A percentile compares a stretch with the other conserved stretches of the same genome.
These are phyloP conservation scores for Popillia japonica DNA, from an alignment of 1,140 invertebrate genomes.

Conservation along the genomic window DNA sequence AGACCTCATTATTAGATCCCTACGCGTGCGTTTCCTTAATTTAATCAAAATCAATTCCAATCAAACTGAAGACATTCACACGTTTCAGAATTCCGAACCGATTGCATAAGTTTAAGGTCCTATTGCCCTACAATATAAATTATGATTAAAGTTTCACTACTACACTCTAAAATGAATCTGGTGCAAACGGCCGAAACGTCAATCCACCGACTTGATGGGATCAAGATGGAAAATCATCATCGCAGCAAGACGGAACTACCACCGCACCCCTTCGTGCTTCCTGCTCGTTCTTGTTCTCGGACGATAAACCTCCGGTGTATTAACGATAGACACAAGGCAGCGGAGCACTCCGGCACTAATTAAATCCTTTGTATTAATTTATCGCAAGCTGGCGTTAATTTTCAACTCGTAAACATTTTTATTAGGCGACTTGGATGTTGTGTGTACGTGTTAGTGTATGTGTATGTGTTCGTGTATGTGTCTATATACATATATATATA, in stretches of 20 bases:
- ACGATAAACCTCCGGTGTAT: slow-evolving; percentile 2
- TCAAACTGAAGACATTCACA: too few species aligned
- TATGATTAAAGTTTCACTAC: too few species aligned
- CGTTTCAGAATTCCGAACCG: too few species aligned
- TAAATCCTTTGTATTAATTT: slow-evolving; percentile 52
- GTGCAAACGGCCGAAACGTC: background rate
- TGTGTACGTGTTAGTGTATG: too few species aligned
- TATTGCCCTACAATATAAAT: too few species aligned
- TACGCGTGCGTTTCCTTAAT: too few species aligned
- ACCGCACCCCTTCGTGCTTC: background rate
- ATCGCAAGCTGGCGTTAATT: slow-evolving; percentile 46
- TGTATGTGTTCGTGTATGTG: too few species aligned
- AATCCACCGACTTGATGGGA: background rate
- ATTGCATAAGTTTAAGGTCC: too few species aligned
- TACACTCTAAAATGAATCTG: background rate
- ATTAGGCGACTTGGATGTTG: slow-evolving; percentile 40
- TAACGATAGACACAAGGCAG: background rate
- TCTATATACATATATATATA: too few species aligned
- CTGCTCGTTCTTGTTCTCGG: background rate
- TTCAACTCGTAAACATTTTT: slow-evolving; percentile 52
- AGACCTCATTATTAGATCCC: too few species aligned
- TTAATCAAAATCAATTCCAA: too few species aligned
- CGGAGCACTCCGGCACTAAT: slow-evolving; percentile 42
- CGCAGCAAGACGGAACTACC: background rate
- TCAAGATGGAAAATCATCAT: background rate